A percentile compares a stretch with the other conserved stretches of the same genome.
Evolutionary conservation across 2,113 vertebrate species (phyloP).

Genomic region (Tichodroma muraria): DNA sequence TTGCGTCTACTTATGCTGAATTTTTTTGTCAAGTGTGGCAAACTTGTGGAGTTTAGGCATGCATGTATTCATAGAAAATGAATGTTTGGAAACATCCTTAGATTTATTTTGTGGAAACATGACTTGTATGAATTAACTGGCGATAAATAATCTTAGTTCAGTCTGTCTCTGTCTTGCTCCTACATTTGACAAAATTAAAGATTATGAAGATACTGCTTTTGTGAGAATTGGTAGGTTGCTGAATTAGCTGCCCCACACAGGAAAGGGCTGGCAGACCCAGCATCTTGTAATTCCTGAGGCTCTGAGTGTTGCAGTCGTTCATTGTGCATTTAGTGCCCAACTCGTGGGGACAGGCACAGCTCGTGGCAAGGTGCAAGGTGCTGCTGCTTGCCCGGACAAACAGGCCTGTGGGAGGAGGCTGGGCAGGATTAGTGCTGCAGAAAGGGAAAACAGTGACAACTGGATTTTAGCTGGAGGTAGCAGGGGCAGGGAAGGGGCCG

Average conservation of each 20-base stretch:
- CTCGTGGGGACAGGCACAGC: neutral
- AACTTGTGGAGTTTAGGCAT: neutral
- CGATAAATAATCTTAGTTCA: neutral
- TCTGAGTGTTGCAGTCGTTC: fast-evolving
- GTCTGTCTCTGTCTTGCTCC: neutral
- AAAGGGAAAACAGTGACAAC: neutral
- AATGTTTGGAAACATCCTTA: neutral
- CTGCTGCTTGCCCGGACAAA: neutral
- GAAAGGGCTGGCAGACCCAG: neutral
- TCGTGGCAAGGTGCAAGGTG: neutral
- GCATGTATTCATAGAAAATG: neutral
- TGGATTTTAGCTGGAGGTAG: neutral
- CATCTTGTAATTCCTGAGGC: neutral
- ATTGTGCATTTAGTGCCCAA: neutral
- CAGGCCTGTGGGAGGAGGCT: neutral
- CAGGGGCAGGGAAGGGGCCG: neutral
- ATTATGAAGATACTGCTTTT: neutral
- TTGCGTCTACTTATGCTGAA: neutral
- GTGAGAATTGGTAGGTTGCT: neutral
- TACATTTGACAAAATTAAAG: neutral
- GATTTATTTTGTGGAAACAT: neutral
- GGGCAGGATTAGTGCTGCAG: neutral
- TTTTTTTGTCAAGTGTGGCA: neutral
- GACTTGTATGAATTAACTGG: neutral
- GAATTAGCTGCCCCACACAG: neutral